Base-by-base conservation (phyloP, 2,888 invertebrate genomes). In the Stenchaetothrips biformis region DNA sequence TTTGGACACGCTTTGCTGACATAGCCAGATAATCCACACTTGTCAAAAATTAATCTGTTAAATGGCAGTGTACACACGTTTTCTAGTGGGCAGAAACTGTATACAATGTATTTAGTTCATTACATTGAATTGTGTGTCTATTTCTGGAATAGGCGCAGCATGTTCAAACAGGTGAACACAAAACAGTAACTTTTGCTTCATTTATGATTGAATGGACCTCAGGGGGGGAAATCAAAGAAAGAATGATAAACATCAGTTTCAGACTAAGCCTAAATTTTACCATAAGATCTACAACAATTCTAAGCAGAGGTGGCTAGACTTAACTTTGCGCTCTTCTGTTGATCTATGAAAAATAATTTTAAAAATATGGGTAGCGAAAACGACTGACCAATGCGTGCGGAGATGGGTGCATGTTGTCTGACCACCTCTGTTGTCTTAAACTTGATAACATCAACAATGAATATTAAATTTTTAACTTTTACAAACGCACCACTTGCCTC, bases 301-400 rank as follows among this genome's bases (percentile, higher is more conserved):
- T 74, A 74, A 74, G 67, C 67, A 74, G 67, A 74, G 67, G 67
- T 74, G 67, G 67, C 67, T 74, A 74, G 67, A 74, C 67, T 74
- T 74, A 74, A 74, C 67, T 74, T 74, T 74, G 67, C 67, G 67
- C 67, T 74, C 67, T 74, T 74, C 67, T 74, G 67, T 74, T 74
- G 21, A 74, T 74, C 67, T 74, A 74, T 74, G 67, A 74, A 74
- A 74, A 74, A 74, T 74, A 74, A 74, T 74, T 74, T 74, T 25
- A 25, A 25, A 74, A 74, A 74, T 25, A 74, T 74, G 67, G 67
- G 67, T 74, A 74, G 67, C 67, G 67, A 74, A 74, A 74, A 74
- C 67, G 67, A 74, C 67, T 74, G 67, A 74, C 67, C 67, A 74
- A 74, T 74, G 67, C 67, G 67, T 74, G 67, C 67, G 67, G 67